Evolutionary conservation across 2,113 vertebrate genomes (phyloP).

Genomic region (Cervus canadensis): DNA sequence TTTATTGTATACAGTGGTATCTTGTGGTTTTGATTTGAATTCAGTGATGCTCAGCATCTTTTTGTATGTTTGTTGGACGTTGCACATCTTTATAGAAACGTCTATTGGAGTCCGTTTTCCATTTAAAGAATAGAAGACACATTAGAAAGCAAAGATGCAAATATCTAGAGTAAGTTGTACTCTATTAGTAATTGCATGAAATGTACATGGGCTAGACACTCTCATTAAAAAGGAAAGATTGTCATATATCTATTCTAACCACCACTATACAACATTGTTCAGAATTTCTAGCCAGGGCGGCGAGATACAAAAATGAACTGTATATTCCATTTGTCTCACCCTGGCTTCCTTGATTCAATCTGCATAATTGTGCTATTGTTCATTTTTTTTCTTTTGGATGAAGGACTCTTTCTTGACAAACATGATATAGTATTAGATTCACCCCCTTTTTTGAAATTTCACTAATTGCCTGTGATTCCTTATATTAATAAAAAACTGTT

Average conservation of each 20-base stretch:
- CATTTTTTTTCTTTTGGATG: not conserved
- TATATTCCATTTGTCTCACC: not conserved
- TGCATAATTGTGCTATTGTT: not conserved
- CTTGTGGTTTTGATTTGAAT: not conserved
- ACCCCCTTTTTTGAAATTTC: not conserved
- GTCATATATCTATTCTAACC: not conserved
- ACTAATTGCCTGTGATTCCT: not conserved
- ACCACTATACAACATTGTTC: not conserved
- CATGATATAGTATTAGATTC: not conserved
- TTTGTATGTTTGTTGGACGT: not conserved
- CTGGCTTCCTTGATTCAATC: not conserved
- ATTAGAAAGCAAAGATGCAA: not conserved
- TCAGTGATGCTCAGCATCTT: not conserved
- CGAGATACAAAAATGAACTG: not conserved
- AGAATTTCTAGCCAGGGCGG: not conserved
- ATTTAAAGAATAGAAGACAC: not conserved
- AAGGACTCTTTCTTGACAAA: not conserved
- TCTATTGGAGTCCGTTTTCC: not conserved
- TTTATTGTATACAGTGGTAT: not conserved
- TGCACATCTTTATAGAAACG: not conserved
- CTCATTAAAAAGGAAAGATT: not conserved
- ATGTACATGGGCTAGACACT: not conserved
- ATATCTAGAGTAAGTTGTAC: not conserved
- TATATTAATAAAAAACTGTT: rapidly evolving
- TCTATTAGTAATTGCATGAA: not conserved